Evolutionary conservation across 1,140 invertebrate species (phyloP).

Genomic region (Drosophila albomicans): DNA sequence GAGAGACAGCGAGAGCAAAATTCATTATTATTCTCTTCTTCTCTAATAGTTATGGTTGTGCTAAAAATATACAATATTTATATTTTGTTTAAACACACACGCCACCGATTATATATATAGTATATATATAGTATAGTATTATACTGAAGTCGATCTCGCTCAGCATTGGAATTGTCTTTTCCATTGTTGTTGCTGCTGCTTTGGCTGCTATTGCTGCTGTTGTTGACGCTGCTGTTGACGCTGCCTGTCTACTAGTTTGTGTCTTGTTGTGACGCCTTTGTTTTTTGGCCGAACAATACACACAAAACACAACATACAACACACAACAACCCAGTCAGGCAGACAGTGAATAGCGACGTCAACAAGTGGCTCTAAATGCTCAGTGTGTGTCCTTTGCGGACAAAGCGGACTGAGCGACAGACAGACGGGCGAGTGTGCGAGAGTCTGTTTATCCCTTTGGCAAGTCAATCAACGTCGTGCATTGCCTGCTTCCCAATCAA

Average conservation of each 20-base stretch:
- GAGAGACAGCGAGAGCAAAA: constrained; percentile 56
- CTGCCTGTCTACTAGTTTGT: constrained; percentile 69
- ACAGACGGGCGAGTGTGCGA: background rate
- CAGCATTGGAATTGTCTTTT: constrained; percentile 39
- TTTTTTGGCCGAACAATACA: constrained; percentile 68
- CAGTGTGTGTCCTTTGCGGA: constrained; percentile 42
- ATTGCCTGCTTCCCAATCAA: constrained; percentile 45
- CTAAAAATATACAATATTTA: constrained; percentile 62
- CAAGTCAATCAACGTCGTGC: constrained; percentile 73
- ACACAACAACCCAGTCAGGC: constrained; percentile 2
- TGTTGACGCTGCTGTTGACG: constrained; percentile 7
- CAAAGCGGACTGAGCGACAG: constrained; percentile 8
- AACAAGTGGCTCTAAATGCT: constrained; percentile 48
- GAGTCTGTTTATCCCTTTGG: constrained; percentile 52
- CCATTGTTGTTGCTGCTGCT: constrained; percentile 41
- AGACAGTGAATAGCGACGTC: constrained; percentile 15
- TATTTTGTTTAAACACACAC: constrained; percentile 63
- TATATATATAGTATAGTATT: background rate
- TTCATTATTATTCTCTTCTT: constrained; percentile 73
- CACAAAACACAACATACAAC: constrained; percentile 20
- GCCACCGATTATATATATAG: constrained; percentile 9
- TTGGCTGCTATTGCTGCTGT: constrained; percentile 4
- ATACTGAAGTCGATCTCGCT: constrained; percentile 20
- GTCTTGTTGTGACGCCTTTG: constrained; percentile 77
- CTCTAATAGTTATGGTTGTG: constrained; percentile 62